phyloP scores from a whole-genome alignment of 2,797 vertebrate species.

The Gymnoscopelus microlampas region DNA sequence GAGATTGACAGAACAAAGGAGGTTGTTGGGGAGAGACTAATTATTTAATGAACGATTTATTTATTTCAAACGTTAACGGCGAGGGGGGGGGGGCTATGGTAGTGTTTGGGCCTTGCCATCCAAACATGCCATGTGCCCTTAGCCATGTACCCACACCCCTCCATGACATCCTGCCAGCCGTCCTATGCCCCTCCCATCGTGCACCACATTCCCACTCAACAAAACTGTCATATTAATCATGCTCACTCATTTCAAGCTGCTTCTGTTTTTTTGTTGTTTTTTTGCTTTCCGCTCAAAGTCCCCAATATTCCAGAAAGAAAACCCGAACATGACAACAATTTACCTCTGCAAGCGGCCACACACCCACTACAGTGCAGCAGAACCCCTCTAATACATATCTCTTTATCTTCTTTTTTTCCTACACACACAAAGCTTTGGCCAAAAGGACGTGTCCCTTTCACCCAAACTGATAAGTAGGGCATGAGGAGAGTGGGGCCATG shows the following conservation, averaged over 20 bases:
- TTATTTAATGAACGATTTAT: conserved; percentile 85
- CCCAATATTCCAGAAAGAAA: conserved; percentile 64
- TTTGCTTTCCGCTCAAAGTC: conserved; percentile 46
- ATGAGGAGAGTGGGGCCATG: conserved; percentile 71
- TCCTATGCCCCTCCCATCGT: conserved; percentile 27
- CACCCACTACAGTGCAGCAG: conserved; percentile 53
- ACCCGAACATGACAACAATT: conserved; percentile 64
- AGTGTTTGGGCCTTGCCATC: conserved; percentile 65
- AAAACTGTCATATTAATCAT: conserved; percentile 69
- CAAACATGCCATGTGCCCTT: conserved; percentile 75
- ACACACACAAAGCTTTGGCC: conserved; percentile 47
- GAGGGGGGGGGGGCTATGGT: conserved; percentile 47
- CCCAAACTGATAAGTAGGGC: conserved; percentile 74
- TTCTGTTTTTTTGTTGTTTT: neutral
- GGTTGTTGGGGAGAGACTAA: conserved; percentile 81
- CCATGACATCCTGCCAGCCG: conserved; percentile 34
- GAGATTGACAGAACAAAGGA: conserved; percentile 82
- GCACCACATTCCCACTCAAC: conserved; percentile 69
- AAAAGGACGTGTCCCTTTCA: conserved; percentile 59
- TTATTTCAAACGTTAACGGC: conserved; percentile 84
- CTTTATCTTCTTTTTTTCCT: conserved; percentile 39
- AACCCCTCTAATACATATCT: conserved; percentile 6
- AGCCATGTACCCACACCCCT: conserved; percentile 56
- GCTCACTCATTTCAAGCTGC: conserved; percentile 46
- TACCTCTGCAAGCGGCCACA: conserved; percentile 58